phyloP scores from a whole-genome alignment of 2,888 invertebrate species.

The Aromia moschata region DNA sequence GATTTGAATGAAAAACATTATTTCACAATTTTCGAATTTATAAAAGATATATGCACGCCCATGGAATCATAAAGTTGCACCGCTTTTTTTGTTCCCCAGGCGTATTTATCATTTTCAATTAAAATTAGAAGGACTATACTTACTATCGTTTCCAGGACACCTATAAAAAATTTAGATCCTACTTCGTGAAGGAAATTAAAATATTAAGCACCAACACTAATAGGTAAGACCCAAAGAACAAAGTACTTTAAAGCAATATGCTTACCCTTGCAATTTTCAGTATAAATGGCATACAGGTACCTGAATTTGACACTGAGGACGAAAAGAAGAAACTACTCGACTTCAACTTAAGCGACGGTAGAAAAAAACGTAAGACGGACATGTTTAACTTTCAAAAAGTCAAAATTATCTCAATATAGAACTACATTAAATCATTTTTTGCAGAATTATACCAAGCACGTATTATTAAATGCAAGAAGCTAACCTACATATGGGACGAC shows the following conservation, averaged over 20 bases:
- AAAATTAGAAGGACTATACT: no score
- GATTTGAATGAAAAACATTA: no score
- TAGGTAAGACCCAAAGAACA: conserved; percentile 62
- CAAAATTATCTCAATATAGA: conserved; percentile 2
- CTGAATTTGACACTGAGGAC: background rate
- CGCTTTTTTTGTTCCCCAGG: no score
- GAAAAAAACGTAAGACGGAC: conserved; percentile 46
- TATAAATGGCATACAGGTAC: background rate
- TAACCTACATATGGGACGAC: conserved; percentile 84
- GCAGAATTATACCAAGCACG: conserved; percentile 62
- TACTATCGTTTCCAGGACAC: conserved; percentile 76
- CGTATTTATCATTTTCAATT: no score
- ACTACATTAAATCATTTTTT: background rate
- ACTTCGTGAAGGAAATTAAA: conserved; percentile 71
- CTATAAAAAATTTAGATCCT: conserved; percentile 78
- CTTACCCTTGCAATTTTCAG: no score
- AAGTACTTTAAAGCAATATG: no score
- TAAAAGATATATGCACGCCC: no score
- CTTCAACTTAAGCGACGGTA: conserved; percentile 47
- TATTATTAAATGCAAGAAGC: conserved; percentile 83
- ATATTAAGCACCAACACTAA: conserved; percentile 64
- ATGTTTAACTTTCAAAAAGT: no score
- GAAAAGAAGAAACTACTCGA: conserved; percentile 19
- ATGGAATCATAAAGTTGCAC: no score
- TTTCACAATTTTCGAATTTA: no score